Conservation (phyloP, 2,888 invertebrate species). For the Drosophila percnosoma region DNA sequence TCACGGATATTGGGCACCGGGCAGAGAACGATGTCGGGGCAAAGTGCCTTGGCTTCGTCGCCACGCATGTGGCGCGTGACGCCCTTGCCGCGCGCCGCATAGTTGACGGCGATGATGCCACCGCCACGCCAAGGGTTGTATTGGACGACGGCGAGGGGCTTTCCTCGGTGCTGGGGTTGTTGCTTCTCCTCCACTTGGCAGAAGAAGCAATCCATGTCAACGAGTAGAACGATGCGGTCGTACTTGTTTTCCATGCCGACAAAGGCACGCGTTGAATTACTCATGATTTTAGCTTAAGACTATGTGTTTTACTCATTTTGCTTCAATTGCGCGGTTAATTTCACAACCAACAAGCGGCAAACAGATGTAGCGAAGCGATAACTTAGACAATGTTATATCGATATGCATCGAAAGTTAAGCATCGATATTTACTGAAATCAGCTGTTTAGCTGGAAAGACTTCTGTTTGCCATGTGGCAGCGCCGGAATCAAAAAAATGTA, state of each 20-base stretch:
- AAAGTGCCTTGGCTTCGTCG: constrained; percentile 93
- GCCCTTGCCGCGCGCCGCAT: constrained; percentile 95
- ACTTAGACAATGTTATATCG: not conserved
- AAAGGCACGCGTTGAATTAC: constrained; percentile 64
- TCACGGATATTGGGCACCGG: constrained; percentile 94
- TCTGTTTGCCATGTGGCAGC: constrained; percentile 22
- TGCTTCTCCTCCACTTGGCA: constrained; percentile 98
- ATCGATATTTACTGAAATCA: constrained; percentile 13
- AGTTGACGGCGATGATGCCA: constrained; percentile 98
- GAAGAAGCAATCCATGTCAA: constrained; percentile 99
- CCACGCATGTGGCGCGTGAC: constrained; percentile 96
- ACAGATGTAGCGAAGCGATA: constrained; percentile 18
- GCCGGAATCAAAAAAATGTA: constrained; percentile 37
- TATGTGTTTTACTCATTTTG: constrained; percentile 19
- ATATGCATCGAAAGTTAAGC: not conserved
- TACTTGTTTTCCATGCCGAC: constrained; percentile 82
- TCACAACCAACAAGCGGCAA: constrained; percentile 24
- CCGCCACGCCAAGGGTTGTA: constrained; percentile 97
- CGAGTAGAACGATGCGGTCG: constrained; percentile 91
- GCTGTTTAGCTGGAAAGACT: constrained; percentile 22
- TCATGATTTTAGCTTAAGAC: constrained; percentile 23
- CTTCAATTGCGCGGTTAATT: constrained; percentile 34
- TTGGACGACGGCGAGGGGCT: constrained; percentile 98
- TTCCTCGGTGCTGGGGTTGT: constrained; percentile 92
- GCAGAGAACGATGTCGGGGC: constrained; percentile 94